Base-by-base conservation (phyloP, 2,888 invertebrate genomes). In the Melanotus villosus region DNA sequence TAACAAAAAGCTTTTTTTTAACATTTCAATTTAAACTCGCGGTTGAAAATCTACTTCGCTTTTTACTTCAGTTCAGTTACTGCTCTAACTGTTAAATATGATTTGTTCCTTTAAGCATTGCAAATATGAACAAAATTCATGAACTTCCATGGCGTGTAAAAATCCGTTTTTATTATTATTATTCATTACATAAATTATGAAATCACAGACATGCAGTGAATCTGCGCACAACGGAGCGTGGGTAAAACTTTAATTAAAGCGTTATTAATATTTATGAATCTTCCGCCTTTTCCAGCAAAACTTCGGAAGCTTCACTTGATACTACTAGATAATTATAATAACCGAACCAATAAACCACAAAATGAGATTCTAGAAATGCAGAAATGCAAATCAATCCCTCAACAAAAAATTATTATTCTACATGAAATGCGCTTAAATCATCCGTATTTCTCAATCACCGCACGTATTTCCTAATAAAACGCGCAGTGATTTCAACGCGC, bases 201-300 rank as follows among this genome's bases (percentile, higher is more conserved):
- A 58, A 58, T 58, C 38, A 43, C 16, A 59, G 3, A 43, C 30
- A 58, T 32, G 45, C 23, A 32, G 43, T 38, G 56, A 56, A 56
- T 36, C 56, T 56, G 38, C 21, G 3, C 41, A 45, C 59, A 45
- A 6, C 45, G 21, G 30, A 47, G 45, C 59, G 47, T 60, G 59
- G 59, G 45, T 60, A 47, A 18, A 6, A 26, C 30, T 9, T 60
- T 60, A 60, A 45, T 60, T 60, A 47, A 45, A 21, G 6, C 5
- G 2, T 30, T 59, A 43, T 59, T 59, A 59, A 59, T 45, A 60
- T 60, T 45, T 21, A 60, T 47, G 47, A 60, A 45, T 26, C 43
- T 58, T 58, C 26, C 21, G 36, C 12, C 41, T 58, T 26, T 41
- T 43, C 7, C 12, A 38, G 36, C 26, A 32, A 34, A 34, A 45